Evolutionary conservation across 1,140 invertebrate species (phyloP).

Genomic region (Ditylenchus dipsaci): DNA sequence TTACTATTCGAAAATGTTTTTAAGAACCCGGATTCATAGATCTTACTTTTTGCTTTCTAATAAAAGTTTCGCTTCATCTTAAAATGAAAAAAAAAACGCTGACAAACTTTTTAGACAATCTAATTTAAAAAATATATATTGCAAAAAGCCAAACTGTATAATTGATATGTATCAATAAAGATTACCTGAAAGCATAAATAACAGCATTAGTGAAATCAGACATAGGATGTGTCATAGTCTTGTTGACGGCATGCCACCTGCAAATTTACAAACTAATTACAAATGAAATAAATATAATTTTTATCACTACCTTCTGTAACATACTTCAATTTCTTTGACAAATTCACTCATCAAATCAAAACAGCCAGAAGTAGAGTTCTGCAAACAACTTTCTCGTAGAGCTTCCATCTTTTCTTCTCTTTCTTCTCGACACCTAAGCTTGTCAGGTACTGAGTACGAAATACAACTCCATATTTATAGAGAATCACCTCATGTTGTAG

Average conservation of each 20-base stretch:
- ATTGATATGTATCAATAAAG: conserved; percentile 3
- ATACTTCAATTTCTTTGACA: conserved; percentile 41
- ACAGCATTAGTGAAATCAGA: conserved; percentile 55
- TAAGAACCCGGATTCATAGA: too few species aligned
- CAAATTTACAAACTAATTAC: too few species aligned
- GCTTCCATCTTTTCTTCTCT: conserved; percentile 6
- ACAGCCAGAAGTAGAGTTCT: conserved; percentile 32
- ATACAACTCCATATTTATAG: too few species aligned
- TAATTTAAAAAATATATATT: conserved; percentile 11
- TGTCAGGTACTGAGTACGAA: too few species aligned
- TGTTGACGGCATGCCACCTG: conserved; percentile 41
- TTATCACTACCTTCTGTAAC: conserved; percentile 27
- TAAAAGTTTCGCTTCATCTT: too few species aligned
- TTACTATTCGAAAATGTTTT: too few species aligned
- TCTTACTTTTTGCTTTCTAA: too few species aligned
- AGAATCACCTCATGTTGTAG: conserved; percentile 38
- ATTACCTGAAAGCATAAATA: conserved; percentile 53
- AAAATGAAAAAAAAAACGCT: too few species aligned
- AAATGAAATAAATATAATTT: too few species aligned
- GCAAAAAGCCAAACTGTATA: background rate
- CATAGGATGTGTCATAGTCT: conserved; percentile 52
- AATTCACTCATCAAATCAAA: conserved; percentile 34
- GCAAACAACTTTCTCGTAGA: conserved; percentile 28
- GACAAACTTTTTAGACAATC: too few species aligned
- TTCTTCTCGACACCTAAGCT: conserved; percentile 32